Conservation (phyloP, 2,888 invertebrate genomes). For the Drosophila histrio region DNA sequence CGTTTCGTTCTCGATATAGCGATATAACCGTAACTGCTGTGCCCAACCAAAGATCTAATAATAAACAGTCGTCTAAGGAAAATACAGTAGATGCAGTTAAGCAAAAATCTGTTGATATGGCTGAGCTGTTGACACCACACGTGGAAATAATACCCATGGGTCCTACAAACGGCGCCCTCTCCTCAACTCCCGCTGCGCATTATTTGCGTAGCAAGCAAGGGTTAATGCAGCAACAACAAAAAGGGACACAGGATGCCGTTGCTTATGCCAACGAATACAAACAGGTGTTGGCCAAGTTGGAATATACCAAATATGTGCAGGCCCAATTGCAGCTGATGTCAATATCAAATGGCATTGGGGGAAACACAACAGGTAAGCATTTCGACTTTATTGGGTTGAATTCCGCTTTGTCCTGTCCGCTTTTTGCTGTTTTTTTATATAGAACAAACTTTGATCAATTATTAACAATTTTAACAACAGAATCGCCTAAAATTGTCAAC, state of each 20-base stretch:
- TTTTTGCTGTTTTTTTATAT: too few relatives aligned
- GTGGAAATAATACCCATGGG: conserved; percentile 47
- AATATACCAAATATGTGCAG: conserved; percentile 62
- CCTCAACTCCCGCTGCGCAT: background rate
- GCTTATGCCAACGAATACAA: conserved; percentile 59
- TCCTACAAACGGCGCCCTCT: background rate
- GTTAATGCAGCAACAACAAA: conserved; percentile 1
- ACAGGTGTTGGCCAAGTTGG: conserved; percentile 65
- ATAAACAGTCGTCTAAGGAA: background rate
- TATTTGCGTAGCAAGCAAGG: background rate
- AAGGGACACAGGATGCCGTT: conserved; percentile 12
- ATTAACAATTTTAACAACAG: background rate
- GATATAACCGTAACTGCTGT: conserved; percentile 67
- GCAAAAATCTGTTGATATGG: background rate
- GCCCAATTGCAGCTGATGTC: conserved; percentile 61
- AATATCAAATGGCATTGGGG: conserved; percentile 1
- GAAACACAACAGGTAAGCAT: conserved; percentile 4
- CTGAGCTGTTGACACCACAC: background rate
- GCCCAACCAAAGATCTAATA: conserved; percentile 8
- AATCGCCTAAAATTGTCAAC: conserved; percentile 2
- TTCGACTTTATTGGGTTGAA: background rate
- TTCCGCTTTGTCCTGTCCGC: too few relatives aligned
- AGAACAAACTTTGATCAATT: background rate
- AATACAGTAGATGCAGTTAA: background rate
- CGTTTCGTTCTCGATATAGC: conserved; percentile 65